These are phyloP conservation scores for Hydropsyche tenuis DNA, from an alignment of 1,140 invertebrate species.

Conservation along the genomic window DNA sequence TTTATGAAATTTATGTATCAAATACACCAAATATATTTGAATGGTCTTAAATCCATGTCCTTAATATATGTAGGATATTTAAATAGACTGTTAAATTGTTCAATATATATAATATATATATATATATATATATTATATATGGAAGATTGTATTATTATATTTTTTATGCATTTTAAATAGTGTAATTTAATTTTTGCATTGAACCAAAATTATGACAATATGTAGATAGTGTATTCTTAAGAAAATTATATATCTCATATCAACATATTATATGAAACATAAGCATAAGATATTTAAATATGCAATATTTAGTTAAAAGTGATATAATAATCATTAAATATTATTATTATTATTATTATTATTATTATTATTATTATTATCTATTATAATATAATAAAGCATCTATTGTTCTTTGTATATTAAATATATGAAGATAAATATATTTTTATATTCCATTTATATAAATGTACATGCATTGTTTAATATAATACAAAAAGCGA, in stretches of 20 bases:
- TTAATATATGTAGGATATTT: neutral
- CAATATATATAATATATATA: neutral
- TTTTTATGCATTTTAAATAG: neutral
- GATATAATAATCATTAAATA: neutral
- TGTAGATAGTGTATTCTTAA: neutral
- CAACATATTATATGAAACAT: too few relatives aligned
- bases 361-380: too few relatives aligned
- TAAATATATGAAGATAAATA: too few relatives aligned
- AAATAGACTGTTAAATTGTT: conserved; percentile 15
- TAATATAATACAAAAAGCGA: too few relatives aligned
- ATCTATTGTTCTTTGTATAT: too few relatives aligned
- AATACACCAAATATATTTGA: conserved; percentile 14
- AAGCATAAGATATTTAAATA: too few relatives aligned
- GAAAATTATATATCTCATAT: too few relatives aligned
- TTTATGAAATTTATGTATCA: conserved; percentile 1
- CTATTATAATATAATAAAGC: too few relatives aligned
- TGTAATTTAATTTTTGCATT: neutral
- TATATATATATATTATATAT: neutral
- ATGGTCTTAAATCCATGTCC: too few relatives aligned
- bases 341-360: neutral
- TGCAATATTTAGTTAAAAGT: neutral
- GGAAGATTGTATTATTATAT: neutral
- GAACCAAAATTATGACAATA: conserved; percentile 14
- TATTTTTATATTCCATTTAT: too few relatives aligned
- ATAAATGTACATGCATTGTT: too few relatives aligned